Percentiles rank a stretch among this genome's conserved stretches.
Conservation (phyloP, 64 coral and sea anemone species). For the Catalaphyllia jardinei region DNA sequence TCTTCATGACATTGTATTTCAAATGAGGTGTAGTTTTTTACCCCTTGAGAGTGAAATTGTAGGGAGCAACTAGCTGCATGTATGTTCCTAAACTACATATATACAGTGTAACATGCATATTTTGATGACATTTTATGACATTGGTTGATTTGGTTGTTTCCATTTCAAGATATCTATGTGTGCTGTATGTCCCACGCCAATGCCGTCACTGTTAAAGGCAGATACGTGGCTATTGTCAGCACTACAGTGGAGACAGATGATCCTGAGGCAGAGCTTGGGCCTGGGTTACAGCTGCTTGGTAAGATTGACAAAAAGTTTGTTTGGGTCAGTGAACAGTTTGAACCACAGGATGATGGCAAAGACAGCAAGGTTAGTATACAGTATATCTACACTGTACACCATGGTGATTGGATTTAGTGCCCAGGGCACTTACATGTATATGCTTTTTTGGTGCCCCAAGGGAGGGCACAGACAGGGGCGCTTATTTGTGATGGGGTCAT, state of each 20-base stretch:
- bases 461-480: too few relatives aligned
- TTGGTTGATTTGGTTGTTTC: neutral
- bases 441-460: too few relatives aligned
- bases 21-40: too few relatives aligned
- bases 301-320: slow-evolving; percentile 87
- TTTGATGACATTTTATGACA: neutral
- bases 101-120: too few relatives aligned
- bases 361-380: slow-evolving; percentile 54
- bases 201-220: slow-evolving; percentile 65
- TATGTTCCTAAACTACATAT: too few relatives aligned
- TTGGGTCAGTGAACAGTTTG: slow-evolving; percentile 69
- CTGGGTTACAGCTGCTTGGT: slow-evolving; percentile 76
- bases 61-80: too few relatives aligned
- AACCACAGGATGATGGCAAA: slow-evolving; percentile 78
- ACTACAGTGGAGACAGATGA: slow-evolving; percentile 77
- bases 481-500: too few relatives aligned
- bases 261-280: slow-evolving; percentile 72
- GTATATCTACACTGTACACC: too few relatives aligned
- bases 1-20: neutral
- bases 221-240: slow-evolving; percentile 84
- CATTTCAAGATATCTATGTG: slow-evolving; percentile 83
- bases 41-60: too few relatives aligned
- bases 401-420: too few relatives aligned
- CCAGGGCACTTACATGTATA: too few relatives aligned
- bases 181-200: slow-evolving; percentile 81